Base-by-base conservation (phyloP, 2,113 vertebrate species). In the Laterallus jamaicensis region DNA sequence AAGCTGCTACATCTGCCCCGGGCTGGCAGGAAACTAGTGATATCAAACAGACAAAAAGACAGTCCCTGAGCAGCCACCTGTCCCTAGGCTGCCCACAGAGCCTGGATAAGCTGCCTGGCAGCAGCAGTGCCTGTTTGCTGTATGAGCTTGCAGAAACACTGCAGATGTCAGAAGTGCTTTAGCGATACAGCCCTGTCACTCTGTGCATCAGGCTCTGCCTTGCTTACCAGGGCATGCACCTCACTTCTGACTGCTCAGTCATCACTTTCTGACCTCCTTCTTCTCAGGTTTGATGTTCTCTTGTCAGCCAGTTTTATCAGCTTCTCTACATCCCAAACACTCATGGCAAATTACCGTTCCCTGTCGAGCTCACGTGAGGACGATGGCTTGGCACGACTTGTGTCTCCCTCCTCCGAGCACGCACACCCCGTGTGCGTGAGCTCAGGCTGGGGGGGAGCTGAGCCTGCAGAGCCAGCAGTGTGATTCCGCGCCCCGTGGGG, bases 41-140 rank as follows among this genome's bases (percentile, higher is more conserved):
- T 24, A 11, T 5, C 2, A 1, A 25, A 7, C 4, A 54, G 44
- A 21, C 0, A 1, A 50, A 50, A 50, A 12, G 22, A 9, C 6
- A 12, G 54, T 29, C 4, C 24, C 28, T 17, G 39, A 54, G 56
- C 35, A 69, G 25, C 68, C 17, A 13, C 31, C 12, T 26, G 17
- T 47, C 29, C 12, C 5, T 22, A n/a, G 39, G 32, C 32, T 47
- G 32, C 37, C 13, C 29, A 11, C 44, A 81, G 55, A 60, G 47
- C 67, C 44, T 59, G 31, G 31, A 37, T 25, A 19, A 54, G n/a
- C 8, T 29, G 6, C 35, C 56, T 37, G 39, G 15, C 26, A 39
- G 9, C 22, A 15, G 37, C 19, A 7, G 9, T 44, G 59, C 28
- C 35, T n/a, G 21, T 76, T 69, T 44, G 50, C 24, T 28, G 1